Conservation (phyloP, 2,113 vertebrate genomes). For the Prunella fulvescens region DNA sequence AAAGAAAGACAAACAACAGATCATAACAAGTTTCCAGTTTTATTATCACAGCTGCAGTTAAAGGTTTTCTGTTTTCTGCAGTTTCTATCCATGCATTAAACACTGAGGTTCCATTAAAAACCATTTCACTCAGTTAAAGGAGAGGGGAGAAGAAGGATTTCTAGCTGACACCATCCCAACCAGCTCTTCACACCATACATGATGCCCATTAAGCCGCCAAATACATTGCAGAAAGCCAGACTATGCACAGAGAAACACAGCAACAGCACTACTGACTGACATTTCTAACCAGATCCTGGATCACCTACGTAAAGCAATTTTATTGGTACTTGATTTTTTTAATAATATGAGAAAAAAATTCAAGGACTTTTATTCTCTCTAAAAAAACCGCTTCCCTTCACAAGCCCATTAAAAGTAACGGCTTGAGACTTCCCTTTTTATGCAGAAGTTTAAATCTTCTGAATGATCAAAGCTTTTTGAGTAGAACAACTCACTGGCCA, state of each 20-base stretch:
- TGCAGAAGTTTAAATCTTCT: background rate
- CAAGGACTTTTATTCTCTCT: background rate
- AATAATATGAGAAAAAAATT: background rate
- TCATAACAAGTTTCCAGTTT: background rate
- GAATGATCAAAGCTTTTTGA: background rate
- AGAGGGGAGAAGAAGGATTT: background rate
- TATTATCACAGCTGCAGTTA: slow-evolving; percentile 35
- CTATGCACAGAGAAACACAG: background rate
- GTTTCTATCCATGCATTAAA: background rate
- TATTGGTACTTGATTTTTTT: background rate
- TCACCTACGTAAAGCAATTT: background rate
- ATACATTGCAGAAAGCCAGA: background rate
- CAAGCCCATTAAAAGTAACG: background rate
- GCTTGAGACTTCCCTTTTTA: background rate
- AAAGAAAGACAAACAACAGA: slow-evolving; percentile 1
- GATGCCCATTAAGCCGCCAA: background rate
- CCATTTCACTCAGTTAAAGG: background rate
- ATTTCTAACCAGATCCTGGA: background rate
- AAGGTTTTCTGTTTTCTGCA: background rate
- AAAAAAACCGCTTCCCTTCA: background rate
- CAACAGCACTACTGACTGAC: background rate
- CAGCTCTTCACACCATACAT: background rate
- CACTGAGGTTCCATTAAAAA: background rate
- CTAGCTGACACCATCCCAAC: background rate
- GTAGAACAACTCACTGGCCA: background rate